Conservation (phyloP, 2,888 invertebrate species). For the Leptogaster cylindrica region DNA sequence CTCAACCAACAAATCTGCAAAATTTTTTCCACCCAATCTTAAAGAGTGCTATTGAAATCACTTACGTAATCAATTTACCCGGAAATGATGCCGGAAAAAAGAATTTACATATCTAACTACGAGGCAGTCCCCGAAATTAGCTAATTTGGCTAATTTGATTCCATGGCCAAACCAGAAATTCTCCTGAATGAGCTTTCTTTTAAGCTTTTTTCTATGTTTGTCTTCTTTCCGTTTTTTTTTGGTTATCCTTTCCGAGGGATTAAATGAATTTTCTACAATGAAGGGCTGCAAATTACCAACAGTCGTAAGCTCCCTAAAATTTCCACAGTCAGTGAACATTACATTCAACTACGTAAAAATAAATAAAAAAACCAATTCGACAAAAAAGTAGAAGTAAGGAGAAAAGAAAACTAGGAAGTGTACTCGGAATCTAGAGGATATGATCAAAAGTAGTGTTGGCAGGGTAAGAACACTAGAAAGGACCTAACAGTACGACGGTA, state of each 20-base stretch:
- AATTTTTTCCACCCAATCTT: too few relatives aligned
- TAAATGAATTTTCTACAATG: too few relatives aligned
- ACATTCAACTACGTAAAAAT: neutral
- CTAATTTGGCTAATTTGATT: conserved; percentile 15
- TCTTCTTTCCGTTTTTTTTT: too few relatives aligned
- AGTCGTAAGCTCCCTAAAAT: neutral
- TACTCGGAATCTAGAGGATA: neutral
- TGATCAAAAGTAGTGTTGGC: neutral
- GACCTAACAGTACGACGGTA: too few relatives aligned
- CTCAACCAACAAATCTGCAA: conserved; percentile 9
- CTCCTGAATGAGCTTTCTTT: neutral
- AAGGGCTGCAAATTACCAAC: neutral
- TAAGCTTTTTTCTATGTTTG: neutral
- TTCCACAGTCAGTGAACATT: neutral
- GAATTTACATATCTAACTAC: conserved; percentile 13
- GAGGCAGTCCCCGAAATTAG: conserved; percentile 11
- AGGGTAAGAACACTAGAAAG: neutral
- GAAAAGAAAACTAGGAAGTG: too few relatives aligned
- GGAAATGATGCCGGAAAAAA: neutral
- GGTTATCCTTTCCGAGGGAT: too few relatives aligned
- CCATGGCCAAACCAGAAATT: neutral
- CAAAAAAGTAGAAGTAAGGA: too few relatives aligned
- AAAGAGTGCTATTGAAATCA: conserved; percentile 35
- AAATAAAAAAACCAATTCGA: too few relatives aligned
- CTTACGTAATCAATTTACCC: conserved; percentile 30